Base-by-base conservation (phyloP, 2,888 invertebrate species). In the Hermaeophaga mercurialis region DNA sequence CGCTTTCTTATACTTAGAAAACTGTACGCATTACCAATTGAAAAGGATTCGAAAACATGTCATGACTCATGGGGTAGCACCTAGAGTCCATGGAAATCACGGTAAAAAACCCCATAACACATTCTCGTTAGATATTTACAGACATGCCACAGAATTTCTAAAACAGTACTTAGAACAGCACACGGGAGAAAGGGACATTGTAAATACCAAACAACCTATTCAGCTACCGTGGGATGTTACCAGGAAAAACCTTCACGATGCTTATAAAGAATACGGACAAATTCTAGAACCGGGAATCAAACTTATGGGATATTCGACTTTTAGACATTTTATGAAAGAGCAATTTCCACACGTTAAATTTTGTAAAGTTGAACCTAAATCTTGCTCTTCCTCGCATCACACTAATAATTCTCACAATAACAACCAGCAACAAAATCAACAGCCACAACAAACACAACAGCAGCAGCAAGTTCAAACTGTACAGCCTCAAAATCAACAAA, bases 21-120 rank as follows among this genome's bases (percentile, higher is more conserved):
- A 90, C 77, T 89, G 89, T 50, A 90, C 89, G 2, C 87, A 88
- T 72, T 90, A 90, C 73, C 89, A 90, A 71, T 78, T 90, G 24
- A 90, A 90, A 73, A 80, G 89, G 49, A 89, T 90, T 65, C 79
- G 90, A 59, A 89, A 89, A 71, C 90, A 90, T 72, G 85, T 90
- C 2, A 87, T 88, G 83, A 87, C 87, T 0, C 89, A 90, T 69
- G 90, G 90, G 7, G 90, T 90, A 0, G 87, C 88, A 0, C 89
- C 90, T 0, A 77, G 90, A 59, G 86, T 89, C 61, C 90, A 90
- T 73, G 90, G 90, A 2, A 90, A 90, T 71, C 86, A 89, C 54
- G 89, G 89, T 14, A 90, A 90, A 78, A 86, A 88, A 71, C 89
- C 90, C 0, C 89, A 89, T 73, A 90, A 90, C 72, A 89, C 89